Percentiles rank a stretch among this genome's conserved stretches.
Conservation (phyloP, 2,797 vertebrate species). For the Lagocephalus sceleratus region DNA sequence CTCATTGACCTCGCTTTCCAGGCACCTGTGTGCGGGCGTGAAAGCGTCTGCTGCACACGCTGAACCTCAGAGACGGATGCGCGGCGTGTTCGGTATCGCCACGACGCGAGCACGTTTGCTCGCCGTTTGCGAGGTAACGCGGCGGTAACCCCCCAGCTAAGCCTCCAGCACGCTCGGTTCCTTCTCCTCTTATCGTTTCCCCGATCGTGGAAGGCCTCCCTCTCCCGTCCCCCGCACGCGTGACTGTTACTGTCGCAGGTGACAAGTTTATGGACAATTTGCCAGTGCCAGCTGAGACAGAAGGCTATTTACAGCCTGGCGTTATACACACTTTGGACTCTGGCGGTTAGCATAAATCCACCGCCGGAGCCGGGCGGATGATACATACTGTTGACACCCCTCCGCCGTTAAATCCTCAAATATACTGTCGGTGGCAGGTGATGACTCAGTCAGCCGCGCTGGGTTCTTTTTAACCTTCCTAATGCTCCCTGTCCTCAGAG, state of each 20-base stretch:
- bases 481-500: conserved; percentile 29
- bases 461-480: conserved; percentile 52
- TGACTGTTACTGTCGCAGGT: conserved; percentile 69
- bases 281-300: conserved; percentile 80
- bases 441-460: conserved; percentile 59
- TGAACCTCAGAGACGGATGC: too few relatives aligned
- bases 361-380: conserved; percentile 67
- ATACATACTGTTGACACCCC: conserved; percentile 30
- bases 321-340: conserved; percentile 80
- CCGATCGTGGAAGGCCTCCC: conserved; percentile 72
- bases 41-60: neutral
- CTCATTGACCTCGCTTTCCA: conserved; percentile 58
- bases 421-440: conserved; percentile 18
- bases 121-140: too few relatives aligned
- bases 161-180: neutral
- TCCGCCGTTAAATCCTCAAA: conserved; percentile 36
- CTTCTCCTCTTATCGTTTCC: conserved; percentile 52
- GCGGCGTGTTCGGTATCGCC: too few relatives aligned
- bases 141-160: neutral
- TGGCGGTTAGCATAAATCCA: conserved; percentile 90
- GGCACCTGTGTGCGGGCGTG: neutral
- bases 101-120: too few relatives aligned
- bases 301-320: conserved; percentile 84
- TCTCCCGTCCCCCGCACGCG: conserved; percentile 69
- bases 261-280: conserved; percentile 89